Evolutionary conservation across 2,113 vertebrate genomes (phyloP).

Genomic region (Myotis yumanensis): DNA sequence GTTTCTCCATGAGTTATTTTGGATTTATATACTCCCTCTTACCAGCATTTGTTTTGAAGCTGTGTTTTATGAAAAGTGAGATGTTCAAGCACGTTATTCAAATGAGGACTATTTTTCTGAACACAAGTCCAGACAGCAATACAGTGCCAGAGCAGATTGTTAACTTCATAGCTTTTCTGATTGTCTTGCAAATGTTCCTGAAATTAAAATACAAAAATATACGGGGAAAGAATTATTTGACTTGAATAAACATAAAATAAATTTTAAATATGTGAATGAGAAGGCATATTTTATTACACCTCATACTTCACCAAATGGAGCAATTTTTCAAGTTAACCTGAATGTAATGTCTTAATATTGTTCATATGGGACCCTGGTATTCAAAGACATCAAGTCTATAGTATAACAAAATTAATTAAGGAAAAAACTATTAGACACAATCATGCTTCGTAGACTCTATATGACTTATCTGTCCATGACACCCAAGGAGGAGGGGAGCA

Average conservation of each 20-base stretch:
- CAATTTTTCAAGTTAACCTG: neutral
- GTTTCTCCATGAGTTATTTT: slow-evolving; percentile 54
- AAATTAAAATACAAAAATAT: slow-evolving; percentile 26
- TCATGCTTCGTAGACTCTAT: neutral
- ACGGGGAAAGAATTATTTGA: neutral
- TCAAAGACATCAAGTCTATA: neutral
- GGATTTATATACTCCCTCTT: slow-evolving; percentile 45
- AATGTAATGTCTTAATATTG: neutral
- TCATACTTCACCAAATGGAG: neutral
- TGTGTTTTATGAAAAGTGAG: slow-evolving; percentile 74
- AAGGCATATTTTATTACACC: neutral
- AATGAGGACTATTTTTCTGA: slow-evolving; percentile 69
- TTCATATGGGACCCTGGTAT: neutral
- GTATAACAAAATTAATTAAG: neutral
- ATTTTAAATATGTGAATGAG: slow-evolving; percentile 35
- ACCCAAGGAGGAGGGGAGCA: neutral
- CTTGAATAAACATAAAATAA: slow-evolving; percentile 49
- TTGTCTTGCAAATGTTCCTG: neutral
- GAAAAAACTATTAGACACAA: neutral
- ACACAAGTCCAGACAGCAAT: slow-evolving; percentile 80
- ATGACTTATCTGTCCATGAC: neutral
- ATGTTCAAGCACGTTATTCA: slow-evolving; percentile 75
- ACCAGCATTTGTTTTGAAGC: slow-evolving; percentile 74
- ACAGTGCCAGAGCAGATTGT: slow-evolving; percentile 77
- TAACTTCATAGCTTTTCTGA: slow-evolving; percentile 56